Evolutionary conservation across 2,888 invertebrate genomes (phyloP).

Genomic region (Nebria salina): DNA sequence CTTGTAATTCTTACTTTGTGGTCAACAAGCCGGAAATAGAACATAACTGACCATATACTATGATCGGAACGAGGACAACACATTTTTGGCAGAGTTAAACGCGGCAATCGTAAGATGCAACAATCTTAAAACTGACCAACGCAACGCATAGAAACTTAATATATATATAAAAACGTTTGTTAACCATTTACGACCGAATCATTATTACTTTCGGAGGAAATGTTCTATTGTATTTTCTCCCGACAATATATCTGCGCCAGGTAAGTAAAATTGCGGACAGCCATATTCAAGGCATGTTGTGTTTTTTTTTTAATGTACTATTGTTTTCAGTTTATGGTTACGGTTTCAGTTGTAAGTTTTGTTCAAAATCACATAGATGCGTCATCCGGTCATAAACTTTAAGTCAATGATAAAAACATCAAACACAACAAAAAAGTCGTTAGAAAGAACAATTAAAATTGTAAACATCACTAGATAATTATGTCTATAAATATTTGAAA

Average conservation of each 20-base stretch:
- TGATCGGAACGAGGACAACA: slow-evolving; percentile 19
- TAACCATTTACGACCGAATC: not conserved
- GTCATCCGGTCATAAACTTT: not conserved
- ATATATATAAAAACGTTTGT: too few relatives aligned
- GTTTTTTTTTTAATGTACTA: slow-evolving; percentile 4
- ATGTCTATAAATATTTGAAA: too few relatives aligned
- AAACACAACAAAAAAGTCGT: too few relatives aligned
- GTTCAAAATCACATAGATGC: not conserved
- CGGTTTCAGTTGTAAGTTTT: not conserved
- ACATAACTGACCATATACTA: slow-evolving; percentile 37
- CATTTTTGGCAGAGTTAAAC: slow-evolving; percentile 19
- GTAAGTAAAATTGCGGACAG: not conserved
- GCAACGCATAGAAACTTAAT: not conserved
- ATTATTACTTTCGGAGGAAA: not conserved
- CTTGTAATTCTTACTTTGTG: not conserved
- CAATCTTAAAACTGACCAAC: slow-evolving; percentile 31
- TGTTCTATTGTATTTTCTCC: too few relatives aligned
- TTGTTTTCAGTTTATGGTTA: slow-evolving; percentile 8
- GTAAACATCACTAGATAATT: too few relatives aligned
- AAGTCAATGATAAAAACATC: too few relatives aligned
- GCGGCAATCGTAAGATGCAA: slow-evolving; percentile 13
- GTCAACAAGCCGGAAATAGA: slow-evolving; percentile 31
- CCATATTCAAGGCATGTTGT: not conserved
- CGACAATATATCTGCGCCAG: not conserved
- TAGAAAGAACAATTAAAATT: too few relatives aligned